These are phyloP conservation scores for Nasonia oneida DNA, from an alignment of 2,888 invertebrate genomes.

Conservation along the genomic window DNA sequence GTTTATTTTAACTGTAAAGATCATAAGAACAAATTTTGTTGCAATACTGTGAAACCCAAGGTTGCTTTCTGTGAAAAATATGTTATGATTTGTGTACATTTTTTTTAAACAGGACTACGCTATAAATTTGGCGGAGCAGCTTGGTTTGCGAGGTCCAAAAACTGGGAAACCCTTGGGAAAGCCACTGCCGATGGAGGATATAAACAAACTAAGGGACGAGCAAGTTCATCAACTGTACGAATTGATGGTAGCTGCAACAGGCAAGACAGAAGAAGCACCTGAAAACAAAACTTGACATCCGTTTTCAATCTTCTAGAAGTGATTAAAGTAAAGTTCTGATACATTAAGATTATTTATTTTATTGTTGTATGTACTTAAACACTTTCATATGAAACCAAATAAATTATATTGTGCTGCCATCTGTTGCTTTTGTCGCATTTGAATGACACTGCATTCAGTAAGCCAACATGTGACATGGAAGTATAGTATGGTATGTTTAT, in stretches of 20 bases:
- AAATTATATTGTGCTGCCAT: not conserved
- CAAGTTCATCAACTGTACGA: conserved; percentile 93
- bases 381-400: not conserved
- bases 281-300: conserved; percentile 45
- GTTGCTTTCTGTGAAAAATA: not conserved
- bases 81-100: conserved; percentile 18
- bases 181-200: conserved; percentile 82
- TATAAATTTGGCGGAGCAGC: conserved; percentile 86
- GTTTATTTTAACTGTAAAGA: not conserved
- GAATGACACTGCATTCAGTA: too few species aligned
- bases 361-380: not conserved
- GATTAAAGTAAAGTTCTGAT: not conserved
- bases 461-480: not conserved
- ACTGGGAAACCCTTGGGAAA: conserved; percentile 83
- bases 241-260: conserved; percentile 86
- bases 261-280: conserved; percentile 70
- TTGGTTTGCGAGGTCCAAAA: conserved; percentile 84
- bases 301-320: not conserved
- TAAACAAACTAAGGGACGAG: conserved; percentile 89
- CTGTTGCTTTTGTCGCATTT: not conserved
- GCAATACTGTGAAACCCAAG: not conserved
- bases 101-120: conserved; percentile 86
- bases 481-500: not conserved
- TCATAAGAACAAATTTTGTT: not conserved
- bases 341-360: conserved; percentile 32